A percentile compares a stretch with the other conserved stretches of the same genome.
Conservation (phyloP, 2,888 invertebrate species). For the Smittia aterrima region DNA sequence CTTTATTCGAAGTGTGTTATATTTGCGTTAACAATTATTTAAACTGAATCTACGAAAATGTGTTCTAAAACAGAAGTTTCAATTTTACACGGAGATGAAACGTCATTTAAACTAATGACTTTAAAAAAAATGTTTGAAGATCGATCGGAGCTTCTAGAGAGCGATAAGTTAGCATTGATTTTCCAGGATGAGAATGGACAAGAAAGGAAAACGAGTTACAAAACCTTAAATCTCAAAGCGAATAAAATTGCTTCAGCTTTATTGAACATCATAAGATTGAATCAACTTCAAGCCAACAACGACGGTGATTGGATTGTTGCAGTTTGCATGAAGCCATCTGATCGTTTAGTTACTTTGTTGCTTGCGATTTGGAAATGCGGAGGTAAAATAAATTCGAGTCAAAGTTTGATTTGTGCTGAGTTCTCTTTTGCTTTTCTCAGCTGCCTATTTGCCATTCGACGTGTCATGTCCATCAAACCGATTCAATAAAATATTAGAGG, state of each 20-base stretch:
- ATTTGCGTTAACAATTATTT: too few relatives aligned
- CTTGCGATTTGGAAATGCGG: slow-evolving; percentile 78
- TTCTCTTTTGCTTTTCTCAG: not conserved
- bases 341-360: slow-evolving; percentile 64
- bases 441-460: slow-evolving; percentile 79
- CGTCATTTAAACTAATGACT: too few relatives aligned
- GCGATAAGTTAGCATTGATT: slow-evolving; percentile 62
- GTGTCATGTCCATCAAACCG: slow-evolving; percentile 68
- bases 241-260: slow-evolving; percentile 49
- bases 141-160: slow-evolving; percentile 51
- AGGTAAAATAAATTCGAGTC: slow-evolving; percentile 69
- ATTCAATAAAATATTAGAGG: slow-evolving; percentile 71
- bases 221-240: slow-evolving; percentile 58
- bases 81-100: too few relatives aligned
- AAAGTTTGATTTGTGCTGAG: too few relatives aligned
- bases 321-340: slow-evolving; percentile 76
- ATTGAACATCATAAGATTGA: slow-evolving; percentile 45
- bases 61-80: too few relatives aligned
- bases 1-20: too few relatives aligned
- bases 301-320: slow-evolving; percentile 75
- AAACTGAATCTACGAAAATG: too few relatives aligned
- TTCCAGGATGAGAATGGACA: slow-evolving; percentile 54
- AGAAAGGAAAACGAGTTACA: slow-evolving; percentile 54
- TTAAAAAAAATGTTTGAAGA: slow-evolving; percentile 60
- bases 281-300: slow-evolving; percentile 52